phyloP scores from a whole-genome alignment of 2,888 invertebrate genomes.

The Nephrotoma guestfalica region DNA sequence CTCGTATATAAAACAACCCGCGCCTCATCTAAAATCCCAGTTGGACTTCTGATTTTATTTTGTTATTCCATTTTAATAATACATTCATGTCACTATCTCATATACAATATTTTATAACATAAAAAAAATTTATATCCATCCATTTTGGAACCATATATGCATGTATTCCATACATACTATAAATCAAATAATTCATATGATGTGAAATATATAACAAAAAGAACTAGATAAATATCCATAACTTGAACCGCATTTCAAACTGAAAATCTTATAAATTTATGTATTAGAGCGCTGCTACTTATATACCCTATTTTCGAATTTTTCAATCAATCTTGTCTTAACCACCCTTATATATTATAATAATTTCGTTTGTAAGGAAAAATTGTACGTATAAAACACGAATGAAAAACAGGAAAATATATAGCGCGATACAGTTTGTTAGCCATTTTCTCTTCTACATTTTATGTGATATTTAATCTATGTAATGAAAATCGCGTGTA shows the following conservation, averaged over 20 bases:
- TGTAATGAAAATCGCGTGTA: neutral
- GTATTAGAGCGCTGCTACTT: neutral
- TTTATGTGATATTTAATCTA: neutral
- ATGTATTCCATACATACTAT: neutral
- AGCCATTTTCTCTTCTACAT: neutral
- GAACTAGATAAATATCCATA: neutral
- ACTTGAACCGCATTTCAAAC: neutral
- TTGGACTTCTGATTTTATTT: neutral
- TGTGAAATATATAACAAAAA: neutral
- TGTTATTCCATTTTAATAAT: neutral
- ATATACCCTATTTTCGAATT: neutral
- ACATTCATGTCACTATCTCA: slow-evolving; percentile 3
- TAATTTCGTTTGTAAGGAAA: neutral
- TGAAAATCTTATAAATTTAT: neutral
- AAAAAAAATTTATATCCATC: neutral
- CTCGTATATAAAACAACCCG: neutral
- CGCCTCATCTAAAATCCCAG: slow-evolving; percentile 2
- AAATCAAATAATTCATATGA: neutral
- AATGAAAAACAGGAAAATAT: neutral
- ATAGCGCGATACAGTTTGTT: neutral
- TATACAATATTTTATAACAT: neutral
- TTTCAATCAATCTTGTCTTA: neutral
- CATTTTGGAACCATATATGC: neutral
- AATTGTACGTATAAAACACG: neutral
- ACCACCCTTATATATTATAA: neutral